These are phyloP conservation scores for Enteromius fasciolatus DNA, from an alignment of 2,797 vertebrate species.

Conservation along the genomic window DNA sequence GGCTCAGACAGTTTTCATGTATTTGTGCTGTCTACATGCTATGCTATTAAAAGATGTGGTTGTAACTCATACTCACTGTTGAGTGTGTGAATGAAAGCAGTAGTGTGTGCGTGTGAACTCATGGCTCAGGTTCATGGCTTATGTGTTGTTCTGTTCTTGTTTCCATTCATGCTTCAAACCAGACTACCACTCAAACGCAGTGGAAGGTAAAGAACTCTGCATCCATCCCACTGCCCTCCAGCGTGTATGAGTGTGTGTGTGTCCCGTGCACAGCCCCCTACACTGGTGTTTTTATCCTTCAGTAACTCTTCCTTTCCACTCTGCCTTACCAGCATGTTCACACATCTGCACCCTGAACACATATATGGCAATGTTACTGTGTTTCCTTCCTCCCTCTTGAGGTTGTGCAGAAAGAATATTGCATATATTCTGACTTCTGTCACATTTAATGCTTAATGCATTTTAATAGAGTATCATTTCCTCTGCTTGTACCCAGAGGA, in stretches of 20 bases:
- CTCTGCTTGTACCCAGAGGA: neutral
- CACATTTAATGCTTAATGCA: constrained; percentile 2
- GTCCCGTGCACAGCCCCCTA: constrained; percentile 13
- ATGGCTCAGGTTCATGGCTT: constrained; percentile 57
- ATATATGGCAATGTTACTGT: constrained; percentile 1
- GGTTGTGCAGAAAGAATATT: neutral
- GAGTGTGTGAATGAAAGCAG: neutral
- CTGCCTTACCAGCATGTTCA: constrained; percentile 40
- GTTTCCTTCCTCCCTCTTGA: constrained; percentile 60
- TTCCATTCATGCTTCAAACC: constrained; percentile 83
- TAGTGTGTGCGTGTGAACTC: constrained; percentile 64
- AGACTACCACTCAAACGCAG: constrained; percentile 82
- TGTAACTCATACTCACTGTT: neutral
- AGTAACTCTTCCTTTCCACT: constrained; percentile 24
- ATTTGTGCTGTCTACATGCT: neutral
- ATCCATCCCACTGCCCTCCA: constrained; percentile 64
- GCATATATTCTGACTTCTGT: neutral
- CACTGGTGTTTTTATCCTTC: constrained; percentile 24
- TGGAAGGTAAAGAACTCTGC: constrained; percentile 79
- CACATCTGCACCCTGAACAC: constrained; percentile 5
- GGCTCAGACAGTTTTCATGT: neutral
- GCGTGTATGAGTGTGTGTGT: constrained; percentile 51
- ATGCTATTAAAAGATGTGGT: neutral
- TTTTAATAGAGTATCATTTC: constrained; percentile 14
- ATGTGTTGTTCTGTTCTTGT: constrained; percentile 73